Percentiles rank a stretch among this genome's conserved stretches.
Conservation (phyloP, 2,797 vertebrate genomes). For the Coendou prehensilis region DNA sequence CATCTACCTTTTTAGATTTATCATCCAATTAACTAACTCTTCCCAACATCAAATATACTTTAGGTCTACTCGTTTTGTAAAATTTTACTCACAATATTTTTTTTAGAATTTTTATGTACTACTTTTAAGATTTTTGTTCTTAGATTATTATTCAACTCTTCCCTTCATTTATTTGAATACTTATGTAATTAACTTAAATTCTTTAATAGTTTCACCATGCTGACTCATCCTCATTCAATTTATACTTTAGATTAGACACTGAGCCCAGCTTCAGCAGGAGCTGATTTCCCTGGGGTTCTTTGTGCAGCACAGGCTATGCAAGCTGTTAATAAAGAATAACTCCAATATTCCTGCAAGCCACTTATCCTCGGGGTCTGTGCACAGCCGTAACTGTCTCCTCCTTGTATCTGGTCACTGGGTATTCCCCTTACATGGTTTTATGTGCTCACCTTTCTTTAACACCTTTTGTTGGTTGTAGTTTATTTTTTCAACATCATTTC, state of each 20-base stretch:
- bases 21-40: neutral
- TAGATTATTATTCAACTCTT: neutral
- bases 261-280: neutral
- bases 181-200: neutral
- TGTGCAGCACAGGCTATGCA: neutral
- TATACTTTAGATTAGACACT: neutral
- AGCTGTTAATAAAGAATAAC: neutral
- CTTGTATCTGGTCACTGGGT: neutral
- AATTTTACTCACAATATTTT: neutral
- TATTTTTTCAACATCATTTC: neutral
- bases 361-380: neutral
- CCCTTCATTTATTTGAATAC: constrained; percentile 5
- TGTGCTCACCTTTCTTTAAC: neutral
- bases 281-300: neutral
- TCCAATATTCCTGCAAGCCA: neutral
- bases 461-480: neutral
- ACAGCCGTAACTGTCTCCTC: neutral
- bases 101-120: neutral
- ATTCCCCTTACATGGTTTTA: neutral
- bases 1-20: neutral
- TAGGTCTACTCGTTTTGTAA: neutral
- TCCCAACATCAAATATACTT: neutral
- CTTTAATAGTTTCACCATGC: neutral
- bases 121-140: neutral
- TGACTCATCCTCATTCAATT: neutral